Conservation (phyloP, 2,888 invertebrate species). For the Cephalotes varians region DNA sequence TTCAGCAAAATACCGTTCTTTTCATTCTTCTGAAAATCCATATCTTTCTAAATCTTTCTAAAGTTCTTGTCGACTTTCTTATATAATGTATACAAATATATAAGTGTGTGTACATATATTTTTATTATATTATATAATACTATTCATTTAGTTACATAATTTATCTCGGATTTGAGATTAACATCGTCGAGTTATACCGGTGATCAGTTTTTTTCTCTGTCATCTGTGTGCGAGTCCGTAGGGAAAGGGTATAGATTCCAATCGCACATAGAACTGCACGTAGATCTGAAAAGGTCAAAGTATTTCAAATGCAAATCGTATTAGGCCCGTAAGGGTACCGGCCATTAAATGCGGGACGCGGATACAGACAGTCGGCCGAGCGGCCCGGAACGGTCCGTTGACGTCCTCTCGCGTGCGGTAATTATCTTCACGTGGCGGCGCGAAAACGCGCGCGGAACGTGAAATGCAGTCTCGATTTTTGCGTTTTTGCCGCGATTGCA, state of each 20-base stretch:
- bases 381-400: conserved; percentile 6
- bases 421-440: conserved; percentile 60
- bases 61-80: neutral
- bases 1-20: no score
- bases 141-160: neutral
- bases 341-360: conserved; percentile 56
- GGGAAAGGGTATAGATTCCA: neutral
- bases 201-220: neutral
- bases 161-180: neutral
- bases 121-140: neutral
- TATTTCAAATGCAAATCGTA: conserved; percentile 80
- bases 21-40: neutral
- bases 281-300: conserved; percentile 78
- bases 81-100: no score
- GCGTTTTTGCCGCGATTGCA: conserved; percentile 10
- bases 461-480: conserved; percentile 55
- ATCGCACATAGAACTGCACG: neutral
- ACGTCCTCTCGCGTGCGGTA: conserved; percentile 55
- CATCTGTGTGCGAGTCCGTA: conserved; percentile 2
- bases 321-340: conserved; percentile 58
- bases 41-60: no score
- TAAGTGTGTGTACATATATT: neutral
- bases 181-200: neutral
- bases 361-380: conserved; percentile 25
- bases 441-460: conserved; percentile 36